A percentile compares a stretch with the other conserved stretches of the same genome.
These are phyloP conservation scores for Oryzias celebensis DNA, from an alignment of 2,113 vertebrate species.

Conservation along the genomic window DNA sequence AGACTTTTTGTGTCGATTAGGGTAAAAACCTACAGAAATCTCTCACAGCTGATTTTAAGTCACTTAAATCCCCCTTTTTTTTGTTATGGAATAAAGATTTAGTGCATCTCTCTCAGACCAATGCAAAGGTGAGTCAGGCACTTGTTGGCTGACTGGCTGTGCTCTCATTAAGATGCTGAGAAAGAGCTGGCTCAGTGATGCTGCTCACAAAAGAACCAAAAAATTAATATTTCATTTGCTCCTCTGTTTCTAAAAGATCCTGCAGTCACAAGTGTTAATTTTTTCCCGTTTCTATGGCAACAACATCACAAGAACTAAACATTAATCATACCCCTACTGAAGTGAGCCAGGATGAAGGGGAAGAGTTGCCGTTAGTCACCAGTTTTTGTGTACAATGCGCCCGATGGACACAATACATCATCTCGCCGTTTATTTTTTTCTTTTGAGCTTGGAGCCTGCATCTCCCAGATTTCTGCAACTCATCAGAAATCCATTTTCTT, in stretches of 20 bases:
- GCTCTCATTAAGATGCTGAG: conserved; percentile 26
- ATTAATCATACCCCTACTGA: conserved; percentile 69
- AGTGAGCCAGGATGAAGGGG: conserved; percentile 36
- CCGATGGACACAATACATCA: conserved; percentile 63
- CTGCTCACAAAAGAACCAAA: conserved; percentile 42
- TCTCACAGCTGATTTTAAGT: too few relatives aligned
- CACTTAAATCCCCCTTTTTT: too few relatives aligned
- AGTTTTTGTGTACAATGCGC: conserved; percentile 41
- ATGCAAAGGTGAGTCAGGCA: conserved; percentile 18
- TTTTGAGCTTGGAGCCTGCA: conserved; percentile 34
- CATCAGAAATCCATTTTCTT: conserved; percentile 27
- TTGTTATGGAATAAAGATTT: too few relatives aligned
- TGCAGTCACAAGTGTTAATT: conserved; percentile 41
- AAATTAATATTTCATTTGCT: conserved; percentile 59
- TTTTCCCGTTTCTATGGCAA: conserved; percentile 58
- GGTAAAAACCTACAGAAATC: too few relatives aligned
- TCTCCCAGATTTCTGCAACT: conserved; percentile 21
- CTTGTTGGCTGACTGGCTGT: conserved; percentile 21
- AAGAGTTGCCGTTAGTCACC: conserved; percentile 33
- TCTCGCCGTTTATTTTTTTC: conserved; percentile 9
- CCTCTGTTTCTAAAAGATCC: conserved; percentile 35
- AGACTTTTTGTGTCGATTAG: too few relatives aligned
- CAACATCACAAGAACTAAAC: conserved; percentile 56
- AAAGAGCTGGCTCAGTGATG: conserved; percentile 41
- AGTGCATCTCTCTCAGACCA: neutral